Conservation (phyloP, 2,113 vertebrate genomes). For the Apteryx mantelli region DNA sequence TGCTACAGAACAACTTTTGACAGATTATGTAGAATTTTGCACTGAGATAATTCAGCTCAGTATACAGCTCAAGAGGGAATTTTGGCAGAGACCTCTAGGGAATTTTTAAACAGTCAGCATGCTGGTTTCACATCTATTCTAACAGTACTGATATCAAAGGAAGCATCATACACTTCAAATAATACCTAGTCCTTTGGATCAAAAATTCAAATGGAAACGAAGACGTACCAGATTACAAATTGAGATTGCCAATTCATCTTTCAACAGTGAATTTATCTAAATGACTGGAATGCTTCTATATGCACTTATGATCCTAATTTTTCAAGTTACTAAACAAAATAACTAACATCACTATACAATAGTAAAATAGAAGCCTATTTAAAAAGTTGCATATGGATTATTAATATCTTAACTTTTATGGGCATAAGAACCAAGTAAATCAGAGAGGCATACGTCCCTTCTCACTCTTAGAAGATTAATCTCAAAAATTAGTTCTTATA, state of each 20-base stretch:
- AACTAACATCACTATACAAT: not conserved
- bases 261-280: not conserved
- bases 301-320: not conserved
- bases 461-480: not conserved
- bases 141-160: too few species aligned
- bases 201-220: too few species aligned
- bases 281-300: not conserved
- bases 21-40: accelerated
- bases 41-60: not conserved
- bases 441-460: not conserved
- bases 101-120: not conserved
- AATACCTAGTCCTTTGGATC: too few species aligned
- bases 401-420: not conserved
- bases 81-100: not conserved
- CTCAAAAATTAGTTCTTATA: not conserved
- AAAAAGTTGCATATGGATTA: not conserved
- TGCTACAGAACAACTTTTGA: not conserved
- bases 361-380: not conserved
- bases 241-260: not conserved
- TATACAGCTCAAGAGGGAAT: not conserved
- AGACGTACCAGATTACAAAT: not conserved
- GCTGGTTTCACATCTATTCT: too few species aligned
- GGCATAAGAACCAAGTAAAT: not conserved
- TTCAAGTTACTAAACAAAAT: not conserved
- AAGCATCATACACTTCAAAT: too few species aligned